phyloP scores from a whole-genome alignment of 2,888 invertebrate species.

The Amiota mariae region DNA sequence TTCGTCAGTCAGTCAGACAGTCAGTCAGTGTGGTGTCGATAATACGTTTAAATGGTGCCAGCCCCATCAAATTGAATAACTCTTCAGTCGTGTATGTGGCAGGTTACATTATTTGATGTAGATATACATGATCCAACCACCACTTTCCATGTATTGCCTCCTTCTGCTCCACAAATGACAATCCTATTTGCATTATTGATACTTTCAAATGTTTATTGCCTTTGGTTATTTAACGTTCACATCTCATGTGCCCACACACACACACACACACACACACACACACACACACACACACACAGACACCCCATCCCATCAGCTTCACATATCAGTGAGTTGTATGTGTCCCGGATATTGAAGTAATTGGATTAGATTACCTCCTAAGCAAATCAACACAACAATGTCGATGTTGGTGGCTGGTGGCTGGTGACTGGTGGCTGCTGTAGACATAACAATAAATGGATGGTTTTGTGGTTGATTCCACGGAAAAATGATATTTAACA shows the following conservation, averaged over 20 bases:
- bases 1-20: slow-evolving; percentile 29
- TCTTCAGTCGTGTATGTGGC: background rate
- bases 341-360: slow-evolving; percentile 47
- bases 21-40: slow-evolving; percentile 48
- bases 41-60: slow-evolving; percentile 58
- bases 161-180: background rate
- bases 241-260: background rate
- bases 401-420: slow-evolving; percentile 32
- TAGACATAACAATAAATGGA: background rate
- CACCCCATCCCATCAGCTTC: background rate
- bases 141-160: too few species aligned
- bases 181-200: slow-evolving; percentile 46
- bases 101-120: too few species aligned
- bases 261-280: slow-evolving; percentile 3
- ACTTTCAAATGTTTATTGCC: slow-evolving; percentile 54
- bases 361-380: slow-evolving; percentile 65
- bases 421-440: slow-evolving; percentile 20
- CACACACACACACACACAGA: slow-evolving; percentile 3
- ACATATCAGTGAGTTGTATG: too few species aligned
- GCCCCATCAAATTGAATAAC: slow-evolving; percentile 16
- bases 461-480: slow-evolving; percentile 13
- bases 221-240: slow-evolving; percentile 62
- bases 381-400: background rate
- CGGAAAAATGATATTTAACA: background rate
- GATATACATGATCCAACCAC: too few species aligned